A percentile compares a stretch with the other conserved stretches of the same genome.
These are phyloP conservation scores for Keiferia lycopersicella DNA, from an alignment of 2,888 invertebrate genomes.

Conservation along the genomic window DNA sequence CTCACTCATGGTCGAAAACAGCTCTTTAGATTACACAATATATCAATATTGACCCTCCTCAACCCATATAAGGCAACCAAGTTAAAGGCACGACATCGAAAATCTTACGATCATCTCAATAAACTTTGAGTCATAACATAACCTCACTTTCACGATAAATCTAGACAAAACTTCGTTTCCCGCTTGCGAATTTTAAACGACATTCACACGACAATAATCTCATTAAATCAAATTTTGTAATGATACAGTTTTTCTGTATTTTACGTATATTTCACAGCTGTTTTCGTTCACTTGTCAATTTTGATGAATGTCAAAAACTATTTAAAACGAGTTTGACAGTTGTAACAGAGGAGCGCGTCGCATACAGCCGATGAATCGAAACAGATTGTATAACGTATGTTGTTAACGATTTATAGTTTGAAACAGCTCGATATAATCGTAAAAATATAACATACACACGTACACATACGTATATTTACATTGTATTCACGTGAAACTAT, in stretches of 20 bases:
- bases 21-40: constrained; percentile 48
- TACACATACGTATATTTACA: too few relatives aligned
- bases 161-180: background rate
- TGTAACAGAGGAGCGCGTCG: background rate
- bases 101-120: constrained; percentile 53
- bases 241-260: constrained; percentile 28
- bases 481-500: too few relatives aligned
- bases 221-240: background rate
- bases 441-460: too few relatives aligned
- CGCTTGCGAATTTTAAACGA: background rate
- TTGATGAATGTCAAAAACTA: constrained; percentile 36
- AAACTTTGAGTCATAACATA: constrained; percentile 63
- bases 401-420: background rate
- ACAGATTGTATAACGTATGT: background rate
- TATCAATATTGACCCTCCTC: constrained; percentile 44
- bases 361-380: background rate
- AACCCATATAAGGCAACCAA: constrained; percentile 63
- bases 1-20: constrained; percentile 58
- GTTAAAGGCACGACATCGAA: constrained; percentile 53
- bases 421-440: background rate
- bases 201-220: background rate
- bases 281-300: constrained; percentile 75
- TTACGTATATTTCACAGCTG: constrained; percentile 45
- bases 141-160: constrained; percentile 59
- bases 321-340: background rate